Conservation (phyloP, 2,113 vertebrate genomes). For the Tylochromis polylepis region DNA sequence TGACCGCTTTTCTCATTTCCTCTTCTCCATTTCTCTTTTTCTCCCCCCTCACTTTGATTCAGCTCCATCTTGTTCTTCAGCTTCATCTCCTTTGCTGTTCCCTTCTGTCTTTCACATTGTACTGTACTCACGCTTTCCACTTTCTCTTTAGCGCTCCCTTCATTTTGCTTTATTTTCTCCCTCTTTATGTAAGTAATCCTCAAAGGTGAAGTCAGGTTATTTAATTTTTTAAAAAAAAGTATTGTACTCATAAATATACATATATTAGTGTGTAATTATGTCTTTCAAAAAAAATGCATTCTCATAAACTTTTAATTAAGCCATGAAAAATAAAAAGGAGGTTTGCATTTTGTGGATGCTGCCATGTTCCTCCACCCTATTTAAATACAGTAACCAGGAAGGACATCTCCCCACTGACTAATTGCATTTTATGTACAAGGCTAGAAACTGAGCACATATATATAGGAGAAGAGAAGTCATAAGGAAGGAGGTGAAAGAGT, state of each 20-base stretch:
- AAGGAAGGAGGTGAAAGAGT: neutral
- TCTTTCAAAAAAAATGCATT: neutral
- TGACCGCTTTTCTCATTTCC: neutral
- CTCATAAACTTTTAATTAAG: neutral
- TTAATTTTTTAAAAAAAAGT: neutral
- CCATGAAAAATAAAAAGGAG: neutral
- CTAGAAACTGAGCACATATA: neutral
- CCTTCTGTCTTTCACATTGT: neutral
- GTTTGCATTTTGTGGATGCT: neutral
- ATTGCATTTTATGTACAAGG: neutral
- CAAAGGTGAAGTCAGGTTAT: neutral
- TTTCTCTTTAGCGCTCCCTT: neutral
- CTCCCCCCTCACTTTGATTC: neutral
- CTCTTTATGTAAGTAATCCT: neutral
- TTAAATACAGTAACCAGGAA: too few species aligned
- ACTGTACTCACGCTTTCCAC: neutral
- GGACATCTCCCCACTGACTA: neutral
- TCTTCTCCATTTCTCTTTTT: neutral
- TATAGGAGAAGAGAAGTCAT: neutral
- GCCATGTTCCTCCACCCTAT: too few species aligned
- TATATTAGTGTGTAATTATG: neutral
- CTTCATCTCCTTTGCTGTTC: neutral
- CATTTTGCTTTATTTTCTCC: neutral
- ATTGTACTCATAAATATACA: neutral
- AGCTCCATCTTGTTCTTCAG: neutral